These are phyloP conservation scores for Callaeas wilsoni DNA, from an alignment of 2,113 vertebrate species.

Conservation along the genomic window DNA sequence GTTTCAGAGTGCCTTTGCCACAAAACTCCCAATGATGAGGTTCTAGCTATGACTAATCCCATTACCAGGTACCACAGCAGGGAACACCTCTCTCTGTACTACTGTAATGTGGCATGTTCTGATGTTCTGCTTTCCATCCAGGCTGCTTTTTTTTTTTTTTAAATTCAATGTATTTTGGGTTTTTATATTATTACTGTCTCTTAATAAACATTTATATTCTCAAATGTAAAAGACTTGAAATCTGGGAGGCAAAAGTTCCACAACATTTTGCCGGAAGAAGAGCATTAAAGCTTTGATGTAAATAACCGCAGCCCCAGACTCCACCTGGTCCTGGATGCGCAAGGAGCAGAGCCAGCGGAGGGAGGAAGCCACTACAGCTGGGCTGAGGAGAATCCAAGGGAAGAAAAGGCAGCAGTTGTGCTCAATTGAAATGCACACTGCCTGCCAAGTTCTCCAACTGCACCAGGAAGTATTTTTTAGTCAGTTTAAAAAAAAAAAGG, in stretches of 20 bases:
- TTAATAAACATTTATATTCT: neutral
- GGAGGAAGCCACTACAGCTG: conserved; percentile 57
- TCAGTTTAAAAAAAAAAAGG: neutral
- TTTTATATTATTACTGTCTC: neutral
- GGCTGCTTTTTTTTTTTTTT: neutral
- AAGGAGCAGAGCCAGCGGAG: conserved; percentile 1
- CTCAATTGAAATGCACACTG: conserved; percentile 11
- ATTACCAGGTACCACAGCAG: neutral
- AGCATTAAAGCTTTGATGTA: neutral
- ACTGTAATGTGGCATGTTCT: neutral
- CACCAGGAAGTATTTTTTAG: conserved; percentile 21
- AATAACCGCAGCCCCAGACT: neutral
- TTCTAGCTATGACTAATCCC: neutral
- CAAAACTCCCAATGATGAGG: neutral
- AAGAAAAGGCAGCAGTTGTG: conserved; percentile 44
- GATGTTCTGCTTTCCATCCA: neutral
- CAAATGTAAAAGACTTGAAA: neutral
- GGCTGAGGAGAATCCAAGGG: neutral
- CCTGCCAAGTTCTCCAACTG: conserved; percentile 43
- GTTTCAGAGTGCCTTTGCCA: neutral
- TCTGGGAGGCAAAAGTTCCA: neutral
- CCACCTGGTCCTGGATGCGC: conserved; percentile 13
- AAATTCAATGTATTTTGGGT: neutral
- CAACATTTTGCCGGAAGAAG: neutral
- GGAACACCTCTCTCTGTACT: neutral